Conservation (phyloP, 92 coral and sea anemone species). For the Palythoa grandis region DNA sequence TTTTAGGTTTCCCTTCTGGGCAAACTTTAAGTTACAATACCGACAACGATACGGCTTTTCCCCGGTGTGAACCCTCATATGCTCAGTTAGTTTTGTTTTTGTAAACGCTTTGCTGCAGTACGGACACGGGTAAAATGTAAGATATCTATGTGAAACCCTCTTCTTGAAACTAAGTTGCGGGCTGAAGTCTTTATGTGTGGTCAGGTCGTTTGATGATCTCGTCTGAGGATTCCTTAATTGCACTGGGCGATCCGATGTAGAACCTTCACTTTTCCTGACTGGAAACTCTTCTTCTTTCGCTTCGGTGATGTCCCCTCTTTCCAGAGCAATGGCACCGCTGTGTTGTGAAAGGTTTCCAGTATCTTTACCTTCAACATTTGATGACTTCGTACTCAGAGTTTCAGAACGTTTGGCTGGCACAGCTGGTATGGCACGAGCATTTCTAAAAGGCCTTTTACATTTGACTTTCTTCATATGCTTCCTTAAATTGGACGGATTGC, state of each 20-base stretch:
- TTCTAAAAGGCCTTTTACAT: neutral
- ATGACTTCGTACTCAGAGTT: neutral
- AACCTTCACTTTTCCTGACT: neutral
- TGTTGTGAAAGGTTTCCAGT: neutral
- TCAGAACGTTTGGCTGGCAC: neutral
- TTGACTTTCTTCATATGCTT: slow-evolving; percentile 16
- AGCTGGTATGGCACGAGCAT: neutral
- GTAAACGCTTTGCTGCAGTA: slow-evolving; percentile 22
- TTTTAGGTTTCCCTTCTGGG: slow-evolving; percentile 24
- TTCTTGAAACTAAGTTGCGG: neutral
- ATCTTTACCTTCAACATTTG: neutral
- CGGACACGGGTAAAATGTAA: slow-evolving; percentile 3
- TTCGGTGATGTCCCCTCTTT: neutral
- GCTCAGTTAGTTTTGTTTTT: slow-evolving; percentile 28
- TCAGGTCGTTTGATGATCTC: neutral
- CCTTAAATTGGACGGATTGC: slow-evolving; percentile 13
- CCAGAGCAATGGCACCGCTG: neutral
- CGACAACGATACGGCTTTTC: slow-evolving; percentile 15
- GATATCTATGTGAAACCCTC: neutral
- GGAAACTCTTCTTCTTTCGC: neutral
- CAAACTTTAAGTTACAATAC: neutral
- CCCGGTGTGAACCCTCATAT: slow-evolving; percentile 18
- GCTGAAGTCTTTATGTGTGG: neutral
- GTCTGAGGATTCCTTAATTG: neutral
- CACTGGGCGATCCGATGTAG: neutral